phyloP scores from a whole-genome alignment of 2,113 vertebrate species.

The Trogon melanurus region DNA sequence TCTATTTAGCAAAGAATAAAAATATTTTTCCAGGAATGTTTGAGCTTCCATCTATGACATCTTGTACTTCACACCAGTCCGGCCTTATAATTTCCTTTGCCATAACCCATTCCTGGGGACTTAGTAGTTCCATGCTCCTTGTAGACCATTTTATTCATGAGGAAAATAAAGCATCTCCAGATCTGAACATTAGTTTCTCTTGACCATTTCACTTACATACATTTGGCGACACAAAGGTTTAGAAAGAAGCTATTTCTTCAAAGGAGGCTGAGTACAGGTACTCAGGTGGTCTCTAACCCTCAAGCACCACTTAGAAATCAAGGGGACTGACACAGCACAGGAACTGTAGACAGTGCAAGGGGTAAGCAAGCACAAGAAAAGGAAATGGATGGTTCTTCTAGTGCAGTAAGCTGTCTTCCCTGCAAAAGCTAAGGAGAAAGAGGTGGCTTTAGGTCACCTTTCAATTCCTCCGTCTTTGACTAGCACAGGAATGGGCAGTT shows the following conservation, averaged over 20 bases:
- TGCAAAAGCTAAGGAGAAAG: not conserved
- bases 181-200: not conserved
- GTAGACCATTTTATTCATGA: not conserved
- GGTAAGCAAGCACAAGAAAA: not conserved
- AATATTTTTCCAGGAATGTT: not conserved
- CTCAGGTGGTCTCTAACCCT: not conserved
- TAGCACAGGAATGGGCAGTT: not conserved
- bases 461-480: not conserved
- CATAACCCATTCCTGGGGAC: not conserved
- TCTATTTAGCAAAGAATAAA: not conserved
- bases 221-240: not conserved
- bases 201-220: not conserved
- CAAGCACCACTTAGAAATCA: not conserved
- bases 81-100: not conserved
- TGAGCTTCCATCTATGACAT: not conserved
- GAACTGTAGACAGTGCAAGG: not conserved
- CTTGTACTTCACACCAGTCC: not conserved
- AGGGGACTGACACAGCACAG: not conserved
- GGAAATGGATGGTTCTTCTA: not conserved
- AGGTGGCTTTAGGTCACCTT: conserved; percentile 30
- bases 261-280: not conserved
- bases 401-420: not conserved
- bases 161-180: not conserved
- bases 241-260: not conserved
- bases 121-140: not conserved